phyloP scores from a whole-genome alignment of 1,140 invertebrate genomes.

The Magallana gigas region DNA sequence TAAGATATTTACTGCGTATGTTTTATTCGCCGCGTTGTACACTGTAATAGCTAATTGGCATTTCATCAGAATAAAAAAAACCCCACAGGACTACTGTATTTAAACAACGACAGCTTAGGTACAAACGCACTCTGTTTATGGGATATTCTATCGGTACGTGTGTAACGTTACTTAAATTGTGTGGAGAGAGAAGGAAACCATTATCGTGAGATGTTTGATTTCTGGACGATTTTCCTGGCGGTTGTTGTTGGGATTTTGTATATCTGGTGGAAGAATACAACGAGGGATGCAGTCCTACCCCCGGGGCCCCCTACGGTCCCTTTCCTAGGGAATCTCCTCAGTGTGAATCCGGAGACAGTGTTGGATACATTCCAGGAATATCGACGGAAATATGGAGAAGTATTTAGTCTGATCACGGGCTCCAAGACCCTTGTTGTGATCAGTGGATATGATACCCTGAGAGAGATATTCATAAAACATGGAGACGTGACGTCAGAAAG shows the following conservation, averaged over 20 bases:
- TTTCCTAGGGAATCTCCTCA: slow-evolving; percentile 50
- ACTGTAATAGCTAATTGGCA: too few relatives aligned
- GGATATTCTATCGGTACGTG: too few relatives aligned
- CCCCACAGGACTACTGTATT: too few relatives aligned
- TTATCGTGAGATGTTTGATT: neutral
- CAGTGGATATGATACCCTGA: slow-evolving; percentile 56
- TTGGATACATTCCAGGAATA: slow-evolving; percentile 39
- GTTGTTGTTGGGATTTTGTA: neutral
- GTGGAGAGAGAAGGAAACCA: too few relatives aligned
- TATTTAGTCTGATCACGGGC: slow-evolving; percentile 56
- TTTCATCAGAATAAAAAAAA: too few relatives aligned
- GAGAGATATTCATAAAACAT: slow-evolving; percentile 57
- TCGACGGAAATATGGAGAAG: slow-evolving; percentile 55
- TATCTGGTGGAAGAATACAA: slow-evolving; percentile 33
- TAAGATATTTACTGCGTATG: too few relatives aligned
- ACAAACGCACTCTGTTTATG: too few relatives aligned
- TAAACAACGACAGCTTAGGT: too few relatives aligned
- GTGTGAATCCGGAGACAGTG: slow-evolving; percentile 20
- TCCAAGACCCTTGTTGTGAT: slow-evolving; percentile 55
- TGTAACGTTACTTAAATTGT: too few relatives aligned
- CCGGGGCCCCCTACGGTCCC: slow-evolving; percentile 54
- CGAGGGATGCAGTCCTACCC: slow-evolving; percentile 38
- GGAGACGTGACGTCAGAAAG: slow-evolving; percentile 53
- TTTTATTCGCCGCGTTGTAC: too few relatives aligned
- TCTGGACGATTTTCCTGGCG: slow-evolving; percentile 31